Base-by-base conservation (phyloP, 2,888 invertebrate genomes). In the Cheilosia urbana region DNA sequence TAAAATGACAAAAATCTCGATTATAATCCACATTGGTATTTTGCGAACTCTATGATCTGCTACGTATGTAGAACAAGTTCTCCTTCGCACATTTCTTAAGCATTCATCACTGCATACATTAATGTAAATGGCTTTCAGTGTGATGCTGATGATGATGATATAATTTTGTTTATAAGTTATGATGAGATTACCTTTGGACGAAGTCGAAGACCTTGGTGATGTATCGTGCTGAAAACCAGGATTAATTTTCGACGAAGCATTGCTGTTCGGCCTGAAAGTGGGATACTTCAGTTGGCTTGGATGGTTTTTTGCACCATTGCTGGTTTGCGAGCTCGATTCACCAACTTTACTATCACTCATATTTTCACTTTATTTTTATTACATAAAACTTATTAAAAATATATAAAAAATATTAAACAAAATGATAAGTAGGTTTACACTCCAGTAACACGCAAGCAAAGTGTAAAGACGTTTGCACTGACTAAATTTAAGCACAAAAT, bases 151-250 rank as follows among this genome's bases (percentile, higher is more conserved):
- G 30, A 30, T 75, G 55, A 75, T 63, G 37, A 62, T 65, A 75
- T 51, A 34, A 51, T 51, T 21, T 45, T 13, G 45, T 47, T 30
- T 47, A 37, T 24, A 27, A 53, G 60, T 51, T 24, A 47, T 34
- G 51, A 51, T 51, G 5, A 6, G 27, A n/a, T 55, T 77, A 83
- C 83, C 83, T 83, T 68, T 83, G 21, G 83, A 78, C 19, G 83
- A 83, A 45, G 72, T 78, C 6, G 83, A 83, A 47, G 83, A 83
- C 72, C 78, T 78, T 68, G 77, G 57, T 13, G 72, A 62, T 40
- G 78, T 68, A n/a, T 83, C 83, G 9, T 72, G 72, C 24, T 72
- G 77, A 17, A 19, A 66, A 15, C 65, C 81, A 27, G 63, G 65
- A 51, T 27, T 55, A 9, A 82, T 66, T 65, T 71, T 81, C 1